A percentile compares a stretch with the other conserved stretches of the same genome.
Evolutionary conservation across 2,888 invertebrate genomes (phyloP).

Genomic region (Lycophotia porphyrea): DNA sequence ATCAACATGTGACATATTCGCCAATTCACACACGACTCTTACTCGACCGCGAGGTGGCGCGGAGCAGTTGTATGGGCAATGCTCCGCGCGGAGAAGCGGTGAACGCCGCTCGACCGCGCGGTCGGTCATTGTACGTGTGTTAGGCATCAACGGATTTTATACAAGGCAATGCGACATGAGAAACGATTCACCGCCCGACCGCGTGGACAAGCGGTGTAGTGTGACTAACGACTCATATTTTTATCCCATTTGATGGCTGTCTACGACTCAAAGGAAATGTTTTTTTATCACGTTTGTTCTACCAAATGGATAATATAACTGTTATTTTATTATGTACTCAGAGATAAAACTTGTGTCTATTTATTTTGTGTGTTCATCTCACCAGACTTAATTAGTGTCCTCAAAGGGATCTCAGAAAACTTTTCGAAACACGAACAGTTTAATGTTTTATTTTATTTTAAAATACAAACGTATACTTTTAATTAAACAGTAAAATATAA

Average conservation of each 20-base stretch:
- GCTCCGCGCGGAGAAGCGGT: background rate
- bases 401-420: slow-evolving; percentile 40
- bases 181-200: too few relatives aligned
- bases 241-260: background rate
- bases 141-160: background rate
- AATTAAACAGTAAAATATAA: slow-evolving; percentile 8
- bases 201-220: background rate
- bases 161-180: background rate
- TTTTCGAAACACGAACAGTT: slow-evolving; percentile 28
- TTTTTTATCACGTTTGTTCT: background rate
- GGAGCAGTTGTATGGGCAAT: background rate
- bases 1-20: background rate
- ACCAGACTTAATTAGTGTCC: slow-evolving; percentile 40
- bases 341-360: slow-evolving; percentile 22
- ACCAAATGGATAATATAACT: background rate
- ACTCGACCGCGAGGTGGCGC: background rate
- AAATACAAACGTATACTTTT: slow-evolving; percentile 1
- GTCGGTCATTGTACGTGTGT: background rate
- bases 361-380: slow-evolving; percentile 36
- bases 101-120: background rate
- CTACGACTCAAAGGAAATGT: background rate
- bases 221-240: background rate
- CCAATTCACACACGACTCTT: background rate
- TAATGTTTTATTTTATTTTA: slow-evolving; percentile 39
- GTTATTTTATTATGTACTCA: slow-evolving; percentile 4